phyloP scores from a whole-genome alignment of 1,140 invertebrate species.

The Medauroidea extradentata region DNA sequence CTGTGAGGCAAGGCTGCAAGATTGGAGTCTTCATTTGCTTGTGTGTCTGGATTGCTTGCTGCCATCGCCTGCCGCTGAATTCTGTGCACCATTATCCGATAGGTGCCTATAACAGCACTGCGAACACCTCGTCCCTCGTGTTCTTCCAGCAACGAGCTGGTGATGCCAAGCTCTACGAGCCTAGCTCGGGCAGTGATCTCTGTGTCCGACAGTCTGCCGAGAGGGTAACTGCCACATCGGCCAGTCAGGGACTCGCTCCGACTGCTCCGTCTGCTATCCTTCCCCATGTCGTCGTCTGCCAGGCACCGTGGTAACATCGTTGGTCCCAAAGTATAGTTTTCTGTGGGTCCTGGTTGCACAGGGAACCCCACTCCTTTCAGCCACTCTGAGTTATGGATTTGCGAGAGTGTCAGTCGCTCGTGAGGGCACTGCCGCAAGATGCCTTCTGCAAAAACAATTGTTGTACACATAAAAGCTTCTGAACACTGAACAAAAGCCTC shows the following conservation, averaged over 20 bases:
- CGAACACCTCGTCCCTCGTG: slow-evolving; percentile 44
- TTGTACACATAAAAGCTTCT: no score
- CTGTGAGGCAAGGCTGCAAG: no score
- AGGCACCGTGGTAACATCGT: background rate
- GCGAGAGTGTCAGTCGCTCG: slow-evolving; percentile 46
- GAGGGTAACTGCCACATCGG: background rate
- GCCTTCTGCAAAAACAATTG: slow-evolving; percentile 31
- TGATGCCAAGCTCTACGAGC: slow-evolving; percentile 51
- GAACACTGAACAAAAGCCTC: no score
- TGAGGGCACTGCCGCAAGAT: slow-evolving; percentile 48
- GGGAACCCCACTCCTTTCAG: slow-evolving; percentile 40
- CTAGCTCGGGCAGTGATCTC: slow-evolving; percentile 42
- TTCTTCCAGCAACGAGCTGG: slow-evolving; percentile 45
- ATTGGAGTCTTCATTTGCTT: no score
- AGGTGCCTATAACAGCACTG: slow-evolving; percentile 54
- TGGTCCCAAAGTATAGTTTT: slow-evolving; percentile 24
- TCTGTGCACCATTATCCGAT: slow-evolving; percentile 54
- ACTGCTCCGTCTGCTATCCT: background rate
- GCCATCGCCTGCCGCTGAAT: slow-evolving; percentile 26
- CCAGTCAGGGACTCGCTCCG: background rate
- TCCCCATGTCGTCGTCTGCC: slow-evolving; percentile 1
- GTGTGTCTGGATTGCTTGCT: no score
- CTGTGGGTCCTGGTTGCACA: slow-evolving; percentile 36
- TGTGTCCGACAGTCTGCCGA: slow-evolving; percentile 26
- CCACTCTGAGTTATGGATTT: slow-evolving; percentile 50